Percentiles rank a stretch among this genome's conserved stretches.
These are phyloP conservation scores for Odocoileus virginianus DNA, from an alignment of 2,113 vertebrate genomes.

Conservation along the genomic window DNA sequence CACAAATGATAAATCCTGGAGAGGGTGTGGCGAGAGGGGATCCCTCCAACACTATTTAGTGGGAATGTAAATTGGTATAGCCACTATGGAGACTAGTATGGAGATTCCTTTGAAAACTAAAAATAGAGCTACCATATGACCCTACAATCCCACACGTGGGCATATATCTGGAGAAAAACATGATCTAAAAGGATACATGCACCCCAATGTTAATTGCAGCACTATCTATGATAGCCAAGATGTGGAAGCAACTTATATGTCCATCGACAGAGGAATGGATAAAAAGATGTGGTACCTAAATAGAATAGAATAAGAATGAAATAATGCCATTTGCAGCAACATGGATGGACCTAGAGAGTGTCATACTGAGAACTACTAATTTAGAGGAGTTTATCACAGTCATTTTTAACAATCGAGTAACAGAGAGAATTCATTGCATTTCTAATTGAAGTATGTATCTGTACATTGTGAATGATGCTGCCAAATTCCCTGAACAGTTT, in stretches of 20 bases:
- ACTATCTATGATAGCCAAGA: not conserved
- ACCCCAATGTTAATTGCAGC: not conserved
- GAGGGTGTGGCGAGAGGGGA: not conserved
- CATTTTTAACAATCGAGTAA: not conserved
- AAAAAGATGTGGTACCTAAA: not conserved
- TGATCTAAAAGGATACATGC: not conserved
- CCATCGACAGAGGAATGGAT: not conserved
- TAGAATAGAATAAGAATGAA: not conserved
- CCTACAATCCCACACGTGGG: not conserved
- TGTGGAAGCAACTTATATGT: not conserved
- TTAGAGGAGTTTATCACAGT: not conserved
- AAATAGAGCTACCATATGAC: not conserved
- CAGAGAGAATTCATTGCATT: not conserved
- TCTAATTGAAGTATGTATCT: not conserved
- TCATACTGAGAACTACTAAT: not conserved
- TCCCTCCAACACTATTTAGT: not conserved
- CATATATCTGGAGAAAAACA: not conserved
- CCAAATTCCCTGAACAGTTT: not conserved
- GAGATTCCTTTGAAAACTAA: not conserved
- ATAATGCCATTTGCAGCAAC: not conserved
- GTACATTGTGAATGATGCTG: not conserved
- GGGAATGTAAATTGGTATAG: not conserved
- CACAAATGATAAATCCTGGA: not conserved
- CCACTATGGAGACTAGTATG: not conserved
- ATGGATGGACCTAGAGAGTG: not conserved